Evolutionary conservation across 2,113 vertebrate genomes (phyloP).

Genomic region (Hypocryptadius cinnamomeus): DNA sequence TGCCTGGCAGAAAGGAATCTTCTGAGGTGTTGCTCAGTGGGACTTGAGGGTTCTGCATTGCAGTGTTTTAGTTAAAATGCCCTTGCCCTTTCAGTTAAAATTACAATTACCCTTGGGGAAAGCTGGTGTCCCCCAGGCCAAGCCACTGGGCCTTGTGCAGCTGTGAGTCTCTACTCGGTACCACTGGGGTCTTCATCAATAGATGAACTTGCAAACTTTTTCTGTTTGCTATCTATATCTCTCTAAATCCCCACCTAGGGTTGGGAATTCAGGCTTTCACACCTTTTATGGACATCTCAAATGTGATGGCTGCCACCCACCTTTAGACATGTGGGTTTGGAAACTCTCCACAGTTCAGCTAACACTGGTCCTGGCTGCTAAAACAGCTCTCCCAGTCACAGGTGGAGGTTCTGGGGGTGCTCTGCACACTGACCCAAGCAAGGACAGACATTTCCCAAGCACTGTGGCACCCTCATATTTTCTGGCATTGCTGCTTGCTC

Average conservation of each 20-base stretch:
- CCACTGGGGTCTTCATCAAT: neutral
- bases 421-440: neutral
- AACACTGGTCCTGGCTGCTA: neutral
- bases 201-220: neutral
- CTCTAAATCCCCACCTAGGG: neutral
- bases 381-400: neutral
- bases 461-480: neutral
- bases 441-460: neutral
- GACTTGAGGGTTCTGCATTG: neutral
- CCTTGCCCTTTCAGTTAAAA: neutral
- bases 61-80: neutral
- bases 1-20: neutral
- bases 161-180: neutral
- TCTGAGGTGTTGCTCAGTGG: neutral
- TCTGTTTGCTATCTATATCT: neutral
- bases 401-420: neutral
- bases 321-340: neutral
- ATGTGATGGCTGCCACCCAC: neutral
- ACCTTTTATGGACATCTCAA: neutral
- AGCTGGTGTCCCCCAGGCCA: neutral
- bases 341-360: neutral
- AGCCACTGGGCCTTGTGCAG: neutral
- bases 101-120: neutral
- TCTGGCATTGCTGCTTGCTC: neutral
- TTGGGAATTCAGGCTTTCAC: neutral